A percentile compares a stretch with the other conserved stretches of the same genome.
These are phyloP conservation scores for Pachyuromys duprasi DNA, from an alignment of 2,797 vertebrate species.

Conservation along the genomic window DNA sequence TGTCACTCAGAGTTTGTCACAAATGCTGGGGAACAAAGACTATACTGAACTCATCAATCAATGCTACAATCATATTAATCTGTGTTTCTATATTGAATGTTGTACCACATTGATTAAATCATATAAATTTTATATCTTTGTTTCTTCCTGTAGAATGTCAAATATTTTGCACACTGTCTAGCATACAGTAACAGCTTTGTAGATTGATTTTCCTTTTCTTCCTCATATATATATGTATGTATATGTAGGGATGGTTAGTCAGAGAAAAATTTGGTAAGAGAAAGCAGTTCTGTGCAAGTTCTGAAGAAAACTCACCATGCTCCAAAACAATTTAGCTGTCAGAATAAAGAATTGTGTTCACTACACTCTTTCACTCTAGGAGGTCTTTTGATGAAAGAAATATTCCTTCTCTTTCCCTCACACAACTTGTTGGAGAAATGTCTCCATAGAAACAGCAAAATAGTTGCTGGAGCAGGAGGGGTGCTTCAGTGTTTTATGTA, in stretches of 20 bases:
- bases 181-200: neutral
- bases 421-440: constrained; percentile 31
- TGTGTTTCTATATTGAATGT: neutral
- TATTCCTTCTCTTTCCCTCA: neutral
- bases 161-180: neutral
- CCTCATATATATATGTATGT: neutral
- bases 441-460: constrained; percentile 82
- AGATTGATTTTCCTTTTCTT: constrained; percentile 5
- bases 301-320: constrained; percentile 12
- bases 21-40: neutral
- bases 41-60: neutral
- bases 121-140: neutral
- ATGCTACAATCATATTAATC: neutral
- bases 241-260: neutral
- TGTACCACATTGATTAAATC: neutral
- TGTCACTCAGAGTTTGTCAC: neutral
- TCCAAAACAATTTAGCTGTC: constrained; percentile 24
- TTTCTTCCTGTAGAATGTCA: neutral
- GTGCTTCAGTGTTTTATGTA: neutral
- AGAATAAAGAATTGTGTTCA: constrained; percentile 39
- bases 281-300: constrained; percentile 31
- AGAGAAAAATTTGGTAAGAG: neutral
- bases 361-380: constrained; percentile 24
- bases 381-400: constrained; percentile 49
- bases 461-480: neutral